Evolutionary conservation across 2,797 vertebrate species (phyloP), one percentile per base, ranked within the genome.

Genomic region (Tinamus major): DNA sequence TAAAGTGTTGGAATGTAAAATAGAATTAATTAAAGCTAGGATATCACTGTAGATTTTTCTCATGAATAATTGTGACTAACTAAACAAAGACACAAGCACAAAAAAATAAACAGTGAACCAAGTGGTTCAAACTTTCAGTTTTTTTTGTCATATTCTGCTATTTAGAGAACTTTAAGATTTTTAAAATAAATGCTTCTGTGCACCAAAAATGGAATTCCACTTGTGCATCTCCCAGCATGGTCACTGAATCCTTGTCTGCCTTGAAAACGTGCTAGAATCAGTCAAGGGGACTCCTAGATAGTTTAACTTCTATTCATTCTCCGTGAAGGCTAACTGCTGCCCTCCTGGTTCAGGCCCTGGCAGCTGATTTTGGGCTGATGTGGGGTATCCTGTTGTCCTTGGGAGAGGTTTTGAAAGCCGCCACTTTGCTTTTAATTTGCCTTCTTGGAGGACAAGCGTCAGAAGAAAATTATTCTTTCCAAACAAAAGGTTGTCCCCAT

Each of bases 11-110:
- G 42, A 65, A 92, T 92, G 56, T 94, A 96, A 90, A 96, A 87
- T 33, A 90, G 85, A 91, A 95, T 91, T 95, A 96, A 97, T 96
- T 97, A 90, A 94, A 90, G 67, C 35, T 85, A 79, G 81, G 94
- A 96, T 91, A 85, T 88, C 27, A 56, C 27, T 86, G 76, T 62
- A 75, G 65, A 81, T 61, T 84, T 72, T 89, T 27, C 11, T 20
- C 20, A 61, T 79, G 46, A 87, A 65, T 71, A 85, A 90, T 7
- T 75, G 42, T 80, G 8, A 78, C 85, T 87, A 55, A 69, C 65
- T 83, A 80, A 72, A 77, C 21, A 74, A 64, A 87, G 37, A 69
- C 46, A 58, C 1, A 37, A 61, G 44, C 35, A 61, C 85, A 49
- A 85, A 90, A 78, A 48, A 48, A 11, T 10, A 48, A 49, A 49